Conservation (phyloP, 1,140 invertebrate genomes). For the Lepidurus apus region DNA sequence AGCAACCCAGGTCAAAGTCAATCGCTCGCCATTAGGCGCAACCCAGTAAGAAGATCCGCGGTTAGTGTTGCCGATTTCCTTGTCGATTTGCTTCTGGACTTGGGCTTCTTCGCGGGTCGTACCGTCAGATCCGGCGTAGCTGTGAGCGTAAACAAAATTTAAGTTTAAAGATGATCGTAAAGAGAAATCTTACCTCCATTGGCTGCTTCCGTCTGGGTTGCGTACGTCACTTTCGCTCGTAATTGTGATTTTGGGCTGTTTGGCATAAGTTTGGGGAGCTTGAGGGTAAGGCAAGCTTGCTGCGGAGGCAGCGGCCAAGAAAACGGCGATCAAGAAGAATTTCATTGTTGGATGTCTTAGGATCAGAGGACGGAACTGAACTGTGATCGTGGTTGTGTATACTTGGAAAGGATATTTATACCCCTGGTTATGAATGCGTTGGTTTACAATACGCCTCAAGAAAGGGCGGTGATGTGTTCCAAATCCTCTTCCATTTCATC, state of each 20-base stretch:
- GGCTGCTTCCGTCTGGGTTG: background rate
- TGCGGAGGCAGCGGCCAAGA: constrained; percentile 27
- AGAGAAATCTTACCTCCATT: background rate
- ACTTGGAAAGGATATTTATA: too few relatives aligned
- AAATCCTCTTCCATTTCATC: too few relatives aligned
- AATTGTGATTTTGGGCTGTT: background rate
- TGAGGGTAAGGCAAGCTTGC: background rate
- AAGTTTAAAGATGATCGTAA: background rate
- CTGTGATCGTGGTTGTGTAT: too few relatives aligned
- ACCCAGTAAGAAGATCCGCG: constrained; percentile 42
- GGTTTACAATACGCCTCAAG: too few relatives aligned
- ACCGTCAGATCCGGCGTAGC: constrained; percentile 33
- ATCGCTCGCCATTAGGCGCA: constrained; percentile 37
- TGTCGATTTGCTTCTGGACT: constrained; percentile 42
- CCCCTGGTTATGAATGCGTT: too few relatives aligned
- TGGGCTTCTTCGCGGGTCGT: constrained; percentile 31
- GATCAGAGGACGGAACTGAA: too few relatives aligned
- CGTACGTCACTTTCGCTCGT: background rate
- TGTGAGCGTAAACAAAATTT: background rate
- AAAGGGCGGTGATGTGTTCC: too few relatives aligned
- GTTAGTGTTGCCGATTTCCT: constrained; percentile 45
- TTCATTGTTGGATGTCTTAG: background rate
- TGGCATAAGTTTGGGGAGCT: background rate
- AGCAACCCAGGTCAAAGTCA: constrained; percentile 38
- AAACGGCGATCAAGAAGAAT: constrained; percentile 24